phyloP scores from a whole-genome alignment of 2,113 vertebrate species.

The Suricata suricatta region DNA sequence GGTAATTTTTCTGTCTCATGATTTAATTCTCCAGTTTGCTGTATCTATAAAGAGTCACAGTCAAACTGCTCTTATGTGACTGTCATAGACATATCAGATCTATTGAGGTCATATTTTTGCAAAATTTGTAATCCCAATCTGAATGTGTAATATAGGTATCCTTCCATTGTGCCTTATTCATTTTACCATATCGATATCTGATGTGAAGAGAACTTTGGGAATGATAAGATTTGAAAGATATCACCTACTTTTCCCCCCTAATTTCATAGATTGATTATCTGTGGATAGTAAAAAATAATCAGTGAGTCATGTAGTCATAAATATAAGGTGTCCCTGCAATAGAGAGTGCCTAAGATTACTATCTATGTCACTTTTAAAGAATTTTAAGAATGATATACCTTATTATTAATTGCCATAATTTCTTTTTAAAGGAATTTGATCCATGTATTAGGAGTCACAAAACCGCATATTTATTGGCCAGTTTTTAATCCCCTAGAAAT shows the following conservation, averaged over 20 bases:
- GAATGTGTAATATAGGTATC: background rate
- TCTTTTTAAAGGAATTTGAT: conserved; percentile 2
- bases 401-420: background rate
- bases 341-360: background rate
- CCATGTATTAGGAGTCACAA: background rate
- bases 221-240: background rate
- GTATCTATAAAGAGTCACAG: background rate
- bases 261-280: background rate
- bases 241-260: background rate
- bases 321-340: background rate
- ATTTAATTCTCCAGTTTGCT: background rate
- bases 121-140: background rate
- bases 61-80: background rate
- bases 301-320: background rate
- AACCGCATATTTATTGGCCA: background rate
- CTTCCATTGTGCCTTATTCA: background rate
- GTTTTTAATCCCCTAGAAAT: background rate
- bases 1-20: background rate
- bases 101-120: background rate
- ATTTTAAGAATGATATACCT: background rate
- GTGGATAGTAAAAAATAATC: background rate
- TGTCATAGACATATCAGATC: background rate
- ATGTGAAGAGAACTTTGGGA: background rate
- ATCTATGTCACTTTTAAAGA: background rate
- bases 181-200: background rate